Percentiles rank a stretch among this genome's conserved stretches.
These are phyloP conservation scores for Drosophila setosimentum DNA, from an alignment of 2,888 invertebrate species.

Conservation along the genomic window DNA sequence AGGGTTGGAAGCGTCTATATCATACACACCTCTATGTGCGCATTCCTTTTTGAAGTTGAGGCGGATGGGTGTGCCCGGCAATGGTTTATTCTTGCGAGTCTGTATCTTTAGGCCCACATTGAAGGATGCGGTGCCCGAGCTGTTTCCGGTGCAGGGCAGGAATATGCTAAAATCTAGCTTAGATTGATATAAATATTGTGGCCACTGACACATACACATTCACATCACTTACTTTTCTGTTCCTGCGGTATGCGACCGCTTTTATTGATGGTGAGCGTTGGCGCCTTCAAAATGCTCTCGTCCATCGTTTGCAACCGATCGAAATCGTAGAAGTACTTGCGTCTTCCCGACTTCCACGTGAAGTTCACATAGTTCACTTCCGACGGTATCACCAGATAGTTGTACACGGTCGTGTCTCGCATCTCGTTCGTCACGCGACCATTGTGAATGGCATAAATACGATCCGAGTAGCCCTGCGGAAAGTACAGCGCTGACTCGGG, in stretches of 20 bases:
- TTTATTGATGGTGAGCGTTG: constrained; percentile 94
- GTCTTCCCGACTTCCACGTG: constrained; percentile 94
- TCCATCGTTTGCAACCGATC: constrained; percentile 94
- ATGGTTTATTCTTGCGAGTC: constrained; percentile 91
- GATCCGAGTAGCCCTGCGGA: constrained; percentile 80
- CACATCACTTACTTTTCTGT: constrained; percentile 89
- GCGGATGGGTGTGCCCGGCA: constrained; percentile 94
- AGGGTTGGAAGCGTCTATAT: constrained; percentile 85
- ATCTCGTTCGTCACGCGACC: constrained; percentile 94
- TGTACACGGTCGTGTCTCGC: constrained; percentile 95
- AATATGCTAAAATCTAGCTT: constrained; percentile 93
- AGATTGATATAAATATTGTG: constrained; percentile 38
- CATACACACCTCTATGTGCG: constrained; percentile 95
- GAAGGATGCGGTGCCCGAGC: constrained; percentile 94
- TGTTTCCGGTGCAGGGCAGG: constrained; percentile 94
- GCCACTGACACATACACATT: constrained; percentile 5
- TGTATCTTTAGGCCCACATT: constrained; percentile 94
- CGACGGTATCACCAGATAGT: constrained; percentile 94
- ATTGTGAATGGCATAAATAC: constrained; percentile 94
- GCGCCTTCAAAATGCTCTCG: constrained; percentile 92
- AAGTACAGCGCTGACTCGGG: constrained; percentile 75
- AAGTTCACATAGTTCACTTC: constrained; percentile 96
- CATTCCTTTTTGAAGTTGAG: constrained; percentile 96
- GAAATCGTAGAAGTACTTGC: constrained; percentile 94
- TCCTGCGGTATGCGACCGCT: constrained; percentile 94